Base-by-base conservation (phyloP, 30 jellyfish, hydroid and myxozoan genomes). In the Hydractinia echinata region DNA sequence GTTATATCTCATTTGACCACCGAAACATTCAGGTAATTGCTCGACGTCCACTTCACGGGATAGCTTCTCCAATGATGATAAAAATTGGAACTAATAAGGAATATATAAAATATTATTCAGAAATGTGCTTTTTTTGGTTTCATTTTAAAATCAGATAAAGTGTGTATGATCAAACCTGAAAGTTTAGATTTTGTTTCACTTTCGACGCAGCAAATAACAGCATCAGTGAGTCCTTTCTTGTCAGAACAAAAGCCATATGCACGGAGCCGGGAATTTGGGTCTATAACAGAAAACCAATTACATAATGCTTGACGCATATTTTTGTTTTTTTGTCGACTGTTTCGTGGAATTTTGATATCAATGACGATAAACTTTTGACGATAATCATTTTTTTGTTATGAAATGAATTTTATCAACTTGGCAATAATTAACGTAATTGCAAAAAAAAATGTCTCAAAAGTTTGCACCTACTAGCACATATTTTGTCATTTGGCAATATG, bases 231-330 rank as follows among this genome's bases (percentile, higher is more conserved):
- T 93, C 99, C 64, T 76, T 87, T 20, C 90, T 77, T 4, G 94
- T 66, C 16, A 93, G 58, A 8, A 93, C 95, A 81, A 87, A 85
- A 7, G 96, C 96, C 96, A 93, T 93, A 79, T 84, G 95, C 14
- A 93, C 99, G 20, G 96, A 89, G 52, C 84, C 76, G 14, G 96
- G 95, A 14, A 89, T 70, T 83, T 89, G 84, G 53, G 66, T 85
- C 96, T 90, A 50, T 15, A 73, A 71, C 0, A 11, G 49, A 48
- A 71, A 15, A 39, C 81, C 7, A 71, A n/a, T 30, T 30, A 30
- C 44, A 2, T 30, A 30, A 2, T 1, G 44, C 44, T 30, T 30
- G 44, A 30, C 1, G 44, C 44, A 30, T 30, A 30, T 30, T 30
- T 30, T 30, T 30, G 44, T 30, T 30, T 0, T 2, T 30, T 2